A percentile compares a stretch with the other conserved stretches of the same genome.
Conservation (phyloP, 1,140 invertebrate species). For the Drosophila kikkawai region DNA sequence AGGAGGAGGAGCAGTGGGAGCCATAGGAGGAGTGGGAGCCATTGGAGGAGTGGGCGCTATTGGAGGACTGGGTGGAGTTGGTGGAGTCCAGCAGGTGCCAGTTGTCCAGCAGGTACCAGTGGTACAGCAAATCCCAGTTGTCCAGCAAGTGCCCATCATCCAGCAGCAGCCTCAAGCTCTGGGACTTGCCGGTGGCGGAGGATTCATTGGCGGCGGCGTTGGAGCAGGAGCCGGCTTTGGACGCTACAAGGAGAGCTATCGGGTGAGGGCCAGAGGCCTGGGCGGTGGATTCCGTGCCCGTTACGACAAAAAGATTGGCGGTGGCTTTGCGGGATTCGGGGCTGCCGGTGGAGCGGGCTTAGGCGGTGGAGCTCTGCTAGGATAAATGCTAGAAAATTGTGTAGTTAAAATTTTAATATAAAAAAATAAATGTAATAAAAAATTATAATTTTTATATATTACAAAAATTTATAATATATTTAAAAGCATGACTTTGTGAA, state of each 20-base stretch:
- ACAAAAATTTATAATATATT: too few relatives aligned
- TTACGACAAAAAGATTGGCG: constrained; percentile 64
- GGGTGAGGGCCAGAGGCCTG: constrained; percentile 67
- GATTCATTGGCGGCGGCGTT: constrained; percentile 47
- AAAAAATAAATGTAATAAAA: background rate
- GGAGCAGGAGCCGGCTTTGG: constrained; percentile 74
- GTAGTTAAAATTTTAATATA: constrained; percentile 9
- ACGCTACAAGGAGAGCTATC: constrained; percentile 69
- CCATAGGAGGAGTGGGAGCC: constrained; percentile 25
- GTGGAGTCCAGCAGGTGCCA: constrained; percentile 55
- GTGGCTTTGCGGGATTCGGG: constrained; percentile 47
- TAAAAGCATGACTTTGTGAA: too few relatives aligned
- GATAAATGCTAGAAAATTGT: constrained; percentile 24
- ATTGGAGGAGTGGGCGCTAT: constrained; percentile 20
- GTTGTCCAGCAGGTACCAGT: constrained; percentile 61
- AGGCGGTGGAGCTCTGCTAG: constrained; percentile 50
- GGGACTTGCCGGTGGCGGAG: constrained; percentile 54
- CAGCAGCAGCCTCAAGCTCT: constrained; percentile 64
- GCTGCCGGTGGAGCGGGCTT: constrained; percentile 43
- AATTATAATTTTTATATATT: too few relatives aligned
- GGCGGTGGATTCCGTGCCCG: constrained; percentile 68
- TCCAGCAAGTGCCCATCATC: constrained; percentile 65
- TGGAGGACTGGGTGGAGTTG: constrained; percentile 9
- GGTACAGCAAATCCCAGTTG: constrained; percentile 56
- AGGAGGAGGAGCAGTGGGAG: constrained; percentile 17